Evolutionary conservation across 2,797 vertebrate species (phyloP), one percentile per base, ranked within the genome.

Genomic region (Oreonectes daqikongensis): DNA sequence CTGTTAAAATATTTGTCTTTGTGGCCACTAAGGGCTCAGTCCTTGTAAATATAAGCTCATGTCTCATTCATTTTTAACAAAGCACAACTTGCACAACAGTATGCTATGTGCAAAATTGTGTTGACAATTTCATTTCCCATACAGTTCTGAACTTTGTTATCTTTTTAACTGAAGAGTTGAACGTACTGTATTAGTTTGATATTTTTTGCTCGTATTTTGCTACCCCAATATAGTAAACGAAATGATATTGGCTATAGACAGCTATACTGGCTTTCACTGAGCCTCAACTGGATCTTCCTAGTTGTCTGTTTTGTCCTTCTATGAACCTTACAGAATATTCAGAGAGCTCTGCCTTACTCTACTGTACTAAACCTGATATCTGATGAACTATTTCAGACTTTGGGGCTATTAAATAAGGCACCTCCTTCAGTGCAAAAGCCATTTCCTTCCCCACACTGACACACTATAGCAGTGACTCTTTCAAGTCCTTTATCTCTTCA

Each of bases 371-470:
- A 18, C 24, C 38, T 46, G 50, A 67, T 46, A 67, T 24, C 72
- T 67, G 18, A 75, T 75, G 50, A 75, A 75, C 42, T 11, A 63
- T 67, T 28, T 53, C 2, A 53, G 9, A 53, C 50, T 42, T 38
- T 66, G 38, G 42, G 72, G 52, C 52, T 48, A 42, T 55, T 20
- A 24, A 75, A 75, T 53, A 17, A 22, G 40, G 15, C 40, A 32
- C 50, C 30, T 46, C 63, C 52, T 59, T 75, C 0, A 75, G 26
- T 28, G 20, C 40, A 65, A 70, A 57, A 22, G 22, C 17, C 38
- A 14, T 67, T 75, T 75, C 73, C 52, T 75, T 67, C 64, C 50
- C 50, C 9, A 67, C 38, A 42, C 61, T 20, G 32, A 26, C 22
- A 0, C 24, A 26, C 22, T 55, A 8, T 35, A 12, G 12, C 53